These are phyloP conservation scores for Dasypogon diadema DNA, from an alignment of 2,888 invertebrate species.

Conservation along the genomic window DNA sequence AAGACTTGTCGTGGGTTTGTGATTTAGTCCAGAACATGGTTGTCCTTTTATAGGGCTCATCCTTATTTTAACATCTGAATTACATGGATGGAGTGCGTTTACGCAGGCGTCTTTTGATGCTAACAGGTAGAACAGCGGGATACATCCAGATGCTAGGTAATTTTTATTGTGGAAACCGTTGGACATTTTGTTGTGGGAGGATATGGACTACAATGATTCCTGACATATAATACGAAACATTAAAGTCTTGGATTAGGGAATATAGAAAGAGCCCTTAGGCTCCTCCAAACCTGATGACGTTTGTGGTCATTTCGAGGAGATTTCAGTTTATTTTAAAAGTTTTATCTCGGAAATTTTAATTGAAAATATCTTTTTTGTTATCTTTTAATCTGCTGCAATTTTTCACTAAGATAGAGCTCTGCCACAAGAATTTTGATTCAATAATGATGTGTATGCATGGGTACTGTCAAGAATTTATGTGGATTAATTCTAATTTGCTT, in stretches of 20 bases:
- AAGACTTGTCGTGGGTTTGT: slow-evolving; percentile 34
- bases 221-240: slow-evolving; percentile 8
- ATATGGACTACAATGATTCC: neutral
- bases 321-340: neutral
- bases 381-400: slow-evolving; percentile 27
- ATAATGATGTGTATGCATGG: no score
- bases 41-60: slow-evolving; percentile 41
- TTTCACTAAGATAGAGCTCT: no score
- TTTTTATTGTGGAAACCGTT: neutral
- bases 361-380: slow-evolving; percentile 1
- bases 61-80: neutral
- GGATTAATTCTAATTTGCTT: no score
- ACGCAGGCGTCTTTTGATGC: slow-evolving; percentile 36
- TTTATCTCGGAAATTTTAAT: slow-evolving; percentile 2
- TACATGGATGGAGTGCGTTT: slow-evolving; percentile 11
- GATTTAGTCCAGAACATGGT: slow-evolving; percentile 16
- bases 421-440: no score
- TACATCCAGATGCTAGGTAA: neutral
- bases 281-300: neutral
- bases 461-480: no score
- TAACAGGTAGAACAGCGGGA: slow-evolving; percentile 31
- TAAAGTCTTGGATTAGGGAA: neutral
- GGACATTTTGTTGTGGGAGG: neutral
- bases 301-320: neutral
- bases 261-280: neutral